Conservation (phyloP, 1,140 invertebrate species). For the Melipona quadrifasciata region DNA sequence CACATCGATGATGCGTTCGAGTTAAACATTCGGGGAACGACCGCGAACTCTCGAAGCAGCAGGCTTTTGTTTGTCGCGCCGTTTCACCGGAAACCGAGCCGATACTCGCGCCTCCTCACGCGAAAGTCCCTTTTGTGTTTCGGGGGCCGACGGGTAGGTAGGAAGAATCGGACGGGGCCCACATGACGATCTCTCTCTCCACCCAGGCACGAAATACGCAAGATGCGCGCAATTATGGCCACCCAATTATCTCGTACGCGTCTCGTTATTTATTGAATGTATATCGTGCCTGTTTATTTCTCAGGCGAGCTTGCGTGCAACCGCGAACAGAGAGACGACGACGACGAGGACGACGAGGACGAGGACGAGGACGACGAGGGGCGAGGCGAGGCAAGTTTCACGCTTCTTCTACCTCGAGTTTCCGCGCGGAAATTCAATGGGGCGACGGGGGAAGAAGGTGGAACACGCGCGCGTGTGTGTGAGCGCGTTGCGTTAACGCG, state of each 20-base stretch:
- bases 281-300: constrained; percentile 70
- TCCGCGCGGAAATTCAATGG: constrained; percentile 8
- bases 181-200: constrained; percentile 71
- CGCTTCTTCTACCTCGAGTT: background rate
- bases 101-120: constrained; percentile 67
- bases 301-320: constrained; percentile 70
- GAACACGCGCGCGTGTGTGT: too few species aligned
- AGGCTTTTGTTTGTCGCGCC: constrained; percentile 72
- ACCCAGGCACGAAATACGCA: constrained; percentile 71
- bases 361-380: background rate
- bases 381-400: background rate
- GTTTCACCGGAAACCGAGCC: constrained; percentile 75
- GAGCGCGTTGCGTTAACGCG: constrained; percentile 8
- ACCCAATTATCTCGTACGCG: constrained; percentile 78
- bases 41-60: constrained; percentile 59
- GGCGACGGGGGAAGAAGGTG: background rate
- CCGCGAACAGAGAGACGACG: background rate
- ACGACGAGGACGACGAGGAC: too few species aligned
- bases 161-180: constrained; percentile 59
- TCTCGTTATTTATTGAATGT: constrained; percentile 78
- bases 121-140: constrained; percentile 71
- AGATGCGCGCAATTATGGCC: constrained; percentile 75
- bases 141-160: constrained; percentile 25
- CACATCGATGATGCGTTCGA: constrained; percentile 50
- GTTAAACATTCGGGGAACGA: constrained; percentile 69